Evolutionary conservation across 1,140 invertebrate species (phyloP), one percentile per base, ranked within the genome.

Genomic region (Trichonephila clavata): DNA sequence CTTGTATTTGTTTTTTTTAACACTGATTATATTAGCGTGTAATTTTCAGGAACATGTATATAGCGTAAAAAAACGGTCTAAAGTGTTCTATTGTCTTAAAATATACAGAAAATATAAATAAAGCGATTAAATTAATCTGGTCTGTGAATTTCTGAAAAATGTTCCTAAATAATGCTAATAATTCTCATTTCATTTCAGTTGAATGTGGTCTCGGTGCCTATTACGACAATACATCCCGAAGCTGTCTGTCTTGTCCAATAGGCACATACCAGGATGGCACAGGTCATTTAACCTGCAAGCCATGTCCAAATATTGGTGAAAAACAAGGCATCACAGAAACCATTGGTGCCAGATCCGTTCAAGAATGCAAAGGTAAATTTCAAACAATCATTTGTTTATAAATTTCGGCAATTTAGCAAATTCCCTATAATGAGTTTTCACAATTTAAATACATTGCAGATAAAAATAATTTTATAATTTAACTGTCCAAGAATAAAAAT

Each of bases 221-320:
- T 96, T 98, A 98, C 95, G 97, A 98, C 94, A 96, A 97, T 13
- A 88, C 94, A 21, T 97, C 97, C 43, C 97, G 97, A 94, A 97
- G 96, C 32, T 99, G 99, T 95, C 95, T 97, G 21, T 97, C 97
- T 7, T 99, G 99, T 95, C 97, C 98, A 0, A 96, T 98, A 71
- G 99, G 99, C 88, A 98, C 97, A 0, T 99, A 99, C 95, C 99
- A 99, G 96, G 98, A 98, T 94, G 98, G 99, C 96, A 97, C 98
- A 4, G 99, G 98, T 4, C 98, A 99, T 96, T 95, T 98, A 77
- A 97, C 98, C 95, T 99, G 99, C 95, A 98, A 97, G 90, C 96
- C 97, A 18, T 99, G 99, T 96, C 98, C 98, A 16, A 96, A 97
- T 1, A 98, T 99, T 89, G 98, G 98, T 20, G 98, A 98, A 68